Percentiles rank a stretch among this genome's conserved stretches.
Evolutionary conservation across 1,140 invertebrate genomes (phyloP).

Genomic region (Kradibia gibbosae): DNA sequence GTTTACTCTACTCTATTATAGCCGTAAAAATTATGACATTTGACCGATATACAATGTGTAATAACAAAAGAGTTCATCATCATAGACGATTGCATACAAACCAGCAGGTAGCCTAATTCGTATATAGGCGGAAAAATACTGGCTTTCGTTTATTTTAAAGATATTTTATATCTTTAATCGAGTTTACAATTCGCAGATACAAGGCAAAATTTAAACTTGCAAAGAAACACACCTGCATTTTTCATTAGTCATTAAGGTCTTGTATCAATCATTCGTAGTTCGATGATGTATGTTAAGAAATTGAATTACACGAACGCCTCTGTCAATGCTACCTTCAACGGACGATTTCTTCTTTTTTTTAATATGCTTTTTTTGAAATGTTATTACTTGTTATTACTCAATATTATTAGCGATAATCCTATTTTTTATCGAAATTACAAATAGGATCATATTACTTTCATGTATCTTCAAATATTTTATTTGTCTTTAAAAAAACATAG

Average conservation of each 20-base stretch:
- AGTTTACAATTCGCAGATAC: not conserved
- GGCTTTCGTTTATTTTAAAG: not conserved
- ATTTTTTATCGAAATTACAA: too few relatives aligned
- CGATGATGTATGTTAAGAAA: not conserved
- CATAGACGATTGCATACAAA: not conserved
- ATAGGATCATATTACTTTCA: too few relatives aligned
- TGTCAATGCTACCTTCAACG: not conserved
- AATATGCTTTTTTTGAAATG: not conserved
- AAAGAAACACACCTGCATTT: not conserved
- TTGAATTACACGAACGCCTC: not conserved
- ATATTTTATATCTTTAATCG: not conserved
- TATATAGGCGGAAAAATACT: not conserved
- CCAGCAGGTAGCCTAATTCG: not conserved
- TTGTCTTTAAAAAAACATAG: too few relatives aligned
- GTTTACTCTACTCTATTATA: not conserved
- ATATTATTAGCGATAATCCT: too few relatives aligned
- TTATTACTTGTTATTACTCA: too few relatives aligned
- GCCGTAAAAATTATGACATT: not conserved
- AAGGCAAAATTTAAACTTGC: not conserved
- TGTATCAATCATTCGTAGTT: not conserved
- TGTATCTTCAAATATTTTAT: too few relatives aligned
- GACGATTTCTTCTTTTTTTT: not conserved
- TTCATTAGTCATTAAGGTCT: not conserved
- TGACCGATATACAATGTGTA: not conserved
- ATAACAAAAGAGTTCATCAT: not conserved